Conservation (phyloP, 2,888 invertebrate genomes). For the Cephonodes hylas region DNA sequence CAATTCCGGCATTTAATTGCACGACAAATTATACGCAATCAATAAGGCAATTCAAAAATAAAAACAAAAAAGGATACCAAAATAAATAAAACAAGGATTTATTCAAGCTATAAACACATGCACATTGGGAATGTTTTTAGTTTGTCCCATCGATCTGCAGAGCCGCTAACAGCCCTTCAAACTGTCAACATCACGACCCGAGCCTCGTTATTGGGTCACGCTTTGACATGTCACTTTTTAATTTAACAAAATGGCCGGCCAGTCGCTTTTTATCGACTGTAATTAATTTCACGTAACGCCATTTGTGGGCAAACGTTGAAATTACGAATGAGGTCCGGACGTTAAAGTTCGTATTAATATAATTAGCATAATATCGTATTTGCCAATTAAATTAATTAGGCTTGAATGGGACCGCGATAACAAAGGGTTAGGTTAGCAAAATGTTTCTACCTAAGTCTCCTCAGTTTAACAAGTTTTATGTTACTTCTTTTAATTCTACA, state of each 20-base stretch:
- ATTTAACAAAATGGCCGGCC: conserved; percentile 14
- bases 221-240: conserved; percentile 17
- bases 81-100: not conserved
- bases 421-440: no score
- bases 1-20: no score
- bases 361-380: no score
- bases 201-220: conserved; percentile 15
- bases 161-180: conserved; percentile 14
- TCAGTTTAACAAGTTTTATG: no score
- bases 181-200: conserved; percentile 16
- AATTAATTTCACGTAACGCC: conserved; percentile 8
- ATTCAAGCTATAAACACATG: not conserved
- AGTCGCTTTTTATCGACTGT: not conserved
- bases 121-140: not conserved
- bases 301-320: not conserved
- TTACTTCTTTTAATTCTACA: no score
- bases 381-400: no score
- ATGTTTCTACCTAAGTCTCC: no score
- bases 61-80: no score
- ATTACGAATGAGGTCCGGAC: not conserved
- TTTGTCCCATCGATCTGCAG: conserved; percentile 6
- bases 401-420: no score
- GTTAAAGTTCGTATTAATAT: not conserved
- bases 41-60: no score
- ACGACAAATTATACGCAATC: no score